These are phyloP conservation scores for Dendrolimus houi DNA, from an alignment of 2,888 invertebrate genomes.

Conservation along the genomic window DNA sequence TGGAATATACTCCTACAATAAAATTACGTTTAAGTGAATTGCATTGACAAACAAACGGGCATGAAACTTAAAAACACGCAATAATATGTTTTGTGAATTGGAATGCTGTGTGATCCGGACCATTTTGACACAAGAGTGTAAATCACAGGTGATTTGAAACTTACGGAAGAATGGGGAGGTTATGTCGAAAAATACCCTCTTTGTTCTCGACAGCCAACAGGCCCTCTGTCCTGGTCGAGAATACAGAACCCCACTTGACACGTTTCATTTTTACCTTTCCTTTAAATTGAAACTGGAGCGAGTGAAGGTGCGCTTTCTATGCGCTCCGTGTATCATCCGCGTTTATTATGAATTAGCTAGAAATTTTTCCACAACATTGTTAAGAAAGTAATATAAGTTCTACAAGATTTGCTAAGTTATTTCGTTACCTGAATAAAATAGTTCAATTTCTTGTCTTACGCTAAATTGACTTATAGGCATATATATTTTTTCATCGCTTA, in stretches of 20 bases:
- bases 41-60: too few species aligned
- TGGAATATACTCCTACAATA: too few species aligned
- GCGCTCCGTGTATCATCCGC: conserved; percentile 36
- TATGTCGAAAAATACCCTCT: conserved; percentile 50
- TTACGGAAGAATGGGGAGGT: conserved; percentile 40
- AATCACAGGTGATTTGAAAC: conserved; percentile 50
- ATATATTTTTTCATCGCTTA: too few species aligned
- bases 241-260: conserved; percentile 67
- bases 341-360: conserved; percentile 43
- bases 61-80: too few species aligned
- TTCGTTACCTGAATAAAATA: too few species aligned
- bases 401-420: too few species aligned
- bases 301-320: conserved; percentile 35
- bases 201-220: conserved; percentile 65
- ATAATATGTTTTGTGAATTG: too few species aligned
- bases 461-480: too few species aligned
- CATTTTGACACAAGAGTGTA: conserved; percentile 26
- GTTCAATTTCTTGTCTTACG: too few species aligned
- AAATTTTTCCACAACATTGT: conserved; percentile 22
- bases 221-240: conserved; percentile 46
- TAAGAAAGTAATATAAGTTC: too few species aligned
- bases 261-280: conserved; percentile 67
- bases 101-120: too few species aligned
- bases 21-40: too few species aligned
- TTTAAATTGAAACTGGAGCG: conserved; percentile 60